Evolutionary conservation across 2,797 vertebrate genomes (phyloP).

Genomic region (Myotis vivesi): DNA sequence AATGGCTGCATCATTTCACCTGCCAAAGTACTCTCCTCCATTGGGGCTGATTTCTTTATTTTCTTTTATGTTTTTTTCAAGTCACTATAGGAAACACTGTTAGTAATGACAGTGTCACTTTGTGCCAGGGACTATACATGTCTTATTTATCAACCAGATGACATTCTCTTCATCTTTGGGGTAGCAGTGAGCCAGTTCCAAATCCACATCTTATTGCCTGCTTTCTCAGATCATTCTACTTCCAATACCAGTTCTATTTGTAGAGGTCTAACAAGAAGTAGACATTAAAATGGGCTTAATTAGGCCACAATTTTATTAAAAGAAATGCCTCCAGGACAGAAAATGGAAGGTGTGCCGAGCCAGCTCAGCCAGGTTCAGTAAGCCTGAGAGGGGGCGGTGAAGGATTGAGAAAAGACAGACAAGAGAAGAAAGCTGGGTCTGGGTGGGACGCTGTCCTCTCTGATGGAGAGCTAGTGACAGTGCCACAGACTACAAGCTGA

Average conservation of each 20-base stretch:
- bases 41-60: background rate
- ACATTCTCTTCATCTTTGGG: background rate
- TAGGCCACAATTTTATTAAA: background rate
- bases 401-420: no score
- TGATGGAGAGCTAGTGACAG: no score
- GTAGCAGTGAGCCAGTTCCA: background rate
- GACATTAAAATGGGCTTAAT: background rate
- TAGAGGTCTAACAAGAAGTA: background rate
- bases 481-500: rapidly evolving
- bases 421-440: no score
- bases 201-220: background rate
- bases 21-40: background rate
- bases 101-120: background rate
- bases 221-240: background rate
- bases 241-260: background rate
- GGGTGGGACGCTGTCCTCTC: no score
- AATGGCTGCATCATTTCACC: background rate
- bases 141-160: background rate
- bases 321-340: background rate
- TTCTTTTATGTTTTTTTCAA: background rate
- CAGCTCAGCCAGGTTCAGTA: no score
- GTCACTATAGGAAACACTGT: background rate
- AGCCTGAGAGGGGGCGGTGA: no score
- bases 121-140: background rate
- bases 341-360: background rate